Conservation (phyloP, 2,888 invertebrate genomes). For the Tenthredo mesomela region DNA sequence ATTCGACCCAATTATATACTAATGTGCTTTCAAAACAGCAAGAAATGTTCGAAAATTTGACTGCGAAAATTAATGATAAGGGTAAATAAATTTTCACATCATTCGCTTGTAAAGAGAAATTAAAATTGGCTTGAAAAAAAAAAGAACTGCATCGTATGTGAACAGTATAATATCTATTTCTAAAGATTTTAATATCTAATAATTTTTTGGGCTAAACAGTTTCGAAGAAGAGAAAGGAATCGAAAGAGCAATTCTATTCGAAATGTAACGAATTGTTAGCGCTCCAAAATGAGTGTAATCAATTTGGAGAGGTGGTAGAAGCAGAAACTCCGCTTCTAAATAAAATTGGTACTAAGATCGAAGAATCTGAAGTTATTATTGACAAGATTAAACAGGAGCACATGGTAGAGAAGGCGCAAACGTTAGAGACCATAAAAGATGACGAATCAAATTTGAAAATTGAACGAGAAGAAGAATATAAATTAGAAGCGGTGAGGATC, state of each 20-base stretch:
- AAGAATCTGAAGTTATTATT: constrained; percentile 47
- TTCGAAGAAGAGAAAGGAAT: not conserved
- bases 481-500: constrained; percentile 16
- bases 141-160: not conserved
- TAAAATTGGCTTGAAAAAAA: not conserved
- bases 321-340: not conserved
- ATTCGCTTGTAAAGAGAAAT: not conserved
- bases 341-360: constrained; percentile 35
- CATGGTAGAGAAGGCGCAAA: constrained; percentile 27
- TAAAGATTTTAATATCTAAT: not conserved
- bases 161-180: not conserved
- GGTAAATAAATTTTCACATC: not conserved
- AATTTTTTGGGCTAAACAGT: not conserved
- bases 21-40: constrained; percentile 57
- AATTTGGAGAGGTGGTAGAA: not conserved
- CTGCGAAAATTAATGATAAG: not conserved
- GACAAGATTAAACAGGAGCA: constrained; percentile 45
- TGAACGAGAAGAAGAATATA: constrained; percentile 49
- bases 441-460: constrained; percentile 1
- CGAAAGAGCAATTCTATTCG: not conserved
- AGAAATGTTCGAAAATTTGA: constrained; percentile 32
- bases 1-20: constrained; percentile 59
- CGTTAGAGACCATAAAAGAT: constrained; percentile 48
- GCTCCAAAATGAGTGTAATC: not conserved
- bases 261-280: constrained; percentile 28